These are phyloP conservation scores for Cyrtodaria siliqua DNA, from an alignment of 2,888 invertebrate species.

Conservation along the genomic window DNA sequence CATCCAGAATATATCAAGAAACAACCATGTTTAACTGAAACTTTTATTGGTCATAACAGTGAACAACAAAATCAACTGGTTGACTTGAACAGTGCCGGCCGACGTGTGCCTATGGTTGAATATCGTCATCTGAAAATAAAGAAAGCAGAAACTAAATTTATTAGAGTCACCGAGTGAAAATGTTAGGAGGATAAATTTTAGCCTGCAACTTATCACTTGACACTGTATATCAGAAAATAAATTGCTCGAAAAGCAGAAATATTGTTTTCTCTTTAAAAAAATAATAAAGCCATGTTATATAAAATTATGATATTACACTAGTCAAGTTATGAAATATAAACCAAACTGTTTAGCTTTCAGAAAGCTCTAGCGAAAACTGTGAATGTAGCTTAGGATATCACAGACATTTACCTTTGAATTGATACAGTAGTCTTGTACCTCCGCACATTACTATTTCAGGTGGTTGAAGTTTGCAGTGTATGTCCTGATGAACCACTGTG, in stretches of 20 bases:
- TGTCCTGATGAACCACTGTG: slow-evolving; percentile 21
- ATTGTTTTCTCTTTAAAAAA: slow-evolving; percentile 5
- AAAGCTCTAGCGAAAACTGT: too few relatives aligned
- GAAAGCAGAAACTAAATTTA: too few relatives aligned
- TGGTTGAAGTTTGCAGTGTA: slow-evolving; percentile 12
- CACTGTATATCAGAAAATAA: slow-evolving; percentile 12
- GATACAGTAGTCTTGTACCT: slow-evolving; percentile 29
- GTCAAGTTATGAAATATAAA: slow-evolving; percentile 2
- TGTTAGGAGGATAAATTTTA: too few relatives aligned
- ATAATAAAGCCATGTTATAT: slow-evolving; percentile 5
- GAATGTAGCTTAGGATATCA: too few relatives aligned
- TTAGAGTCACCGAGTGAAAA: too few relatives aligned
- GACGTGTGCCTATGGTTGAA: slow-evolving; percentile 8
- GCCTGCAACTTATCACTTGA: slow-evolving; percentile 3
- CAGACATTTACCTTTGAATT: slow-evolving; percentile 11
- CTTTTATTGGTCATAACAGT: too few relatives aligned
- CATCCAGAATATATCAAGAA: too few relatives aligned
- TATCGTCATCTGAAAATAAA: not conserved
- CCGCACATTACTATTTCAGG: slow-evolving; percentile 26
- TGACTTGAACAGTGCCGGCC: slow-evolving; percentile 5
- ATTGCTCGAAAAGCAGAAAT: slow-evolving; percentile 2
- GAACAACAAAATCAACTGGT: slow-evolving; percentile 8
- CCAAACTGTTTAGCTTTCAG: too few relatives aligned
- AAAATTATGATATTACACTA: slow-evolving; percentile 8
- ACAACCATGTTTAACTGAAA: too few relatives aligned